Evolutionary conservation across 1,140 invertebrate genomes (phyloP).

Genomic region (Scaptodrosophila lebanonensis): DNA sequence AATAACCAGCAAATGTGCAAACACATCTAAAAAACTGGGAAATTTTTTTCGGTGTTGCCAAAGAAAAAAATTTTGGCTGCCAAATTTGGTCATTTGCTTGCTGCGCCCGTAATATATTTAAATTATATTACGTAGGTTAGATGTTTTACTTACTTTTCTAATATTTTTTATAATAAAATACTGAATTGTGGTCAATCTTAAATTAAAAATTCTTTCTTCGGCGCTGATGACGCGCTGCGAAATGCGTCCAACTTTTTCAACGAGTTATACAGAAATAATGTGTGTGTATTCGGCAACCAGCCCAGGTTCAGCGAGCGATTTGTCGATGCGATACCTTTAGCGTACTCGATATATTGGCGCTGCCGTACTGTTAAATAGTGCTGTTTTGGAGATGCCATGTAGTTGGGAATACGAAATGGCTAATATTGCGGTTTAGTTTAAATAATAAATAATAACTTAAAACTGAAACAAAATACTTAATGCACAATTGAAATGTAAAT

Average conservation of each 20-base stretch:
- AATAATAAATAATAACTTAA: no score
- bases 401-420: no score
- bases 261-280: slow-evolving; percentile 33
- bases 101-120: background rate
- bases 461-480: no score
- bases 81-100: background rate
- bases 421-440: no score
- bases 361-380: no score
- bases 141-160: slow-evolving; percentile 36
- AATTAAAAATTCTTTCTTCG: slow-evolving; percentile 17
- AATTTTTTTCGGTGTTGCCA: slow-evolving; percentile 46
- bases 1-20: slow-evolving; percentile 41
- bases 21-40: slow-evolving; percentile 54
- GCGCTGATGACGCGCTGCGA: slow-evolving; percentile 19
- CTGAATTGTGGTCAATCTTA: slow-evolving; percentile 13
- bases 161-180: slow-evolving; percentile 32
- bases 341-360: slow-evolving; percentile 10
- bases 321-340: slow-evolving; percentile 9
- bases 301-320: slow-evolving; percentile 12
- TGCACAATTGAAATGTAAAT: no score
- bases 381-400: no score
- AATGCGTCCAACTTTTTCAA: slow-evolving; percentile 36
- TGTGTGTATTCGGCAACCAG: slow-evolving; percentile 7
- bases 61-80: background rate
- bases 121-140: background rate